Base-by-base conservation (phyloP, 1,140 invertebrate species). In the Drosophila insularis region DNA sequence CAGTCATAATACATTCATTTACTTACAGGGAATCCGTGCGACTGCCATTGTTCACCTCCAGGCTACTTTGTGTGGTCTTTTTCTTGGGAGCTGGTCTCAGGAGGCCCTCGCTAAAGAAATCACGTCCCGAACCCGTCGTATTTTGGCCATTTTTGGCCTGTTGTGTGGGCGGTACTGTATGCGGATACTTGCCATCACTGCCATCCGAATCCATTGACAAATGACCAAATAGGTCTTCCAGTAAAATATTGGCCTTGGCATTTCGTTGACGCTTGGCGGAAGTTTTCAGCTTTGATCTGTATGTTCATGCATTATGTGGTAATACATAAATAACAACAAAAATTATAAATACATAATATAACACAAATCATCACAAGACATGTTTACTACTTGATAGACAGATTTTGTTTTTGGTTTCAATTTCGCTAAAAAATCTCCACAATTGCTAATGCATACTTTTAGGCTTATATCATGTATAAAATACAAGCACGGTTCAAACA, bases 161-260 rank as follows among this genome's bases (percentile, higher is more conserved):
- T 60, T 81, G 84, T n/a, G 84, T 86, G 5, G 63, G 69, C 13
- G 91, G 91, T 53, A 92, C 90, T n/a, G 90, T 92, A 40, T 90
- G 91, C 14, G 90, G 87, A 74, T 91, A 91, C 60, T 92, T 92
- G 35, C 78, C 74, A 56, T 90, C 90, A 43, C 80, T 81, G 56
- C 17, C 43, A 50, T 91, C 89, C 27, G 91, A 90, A 54, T 90
- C 85, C 78, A 91, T 89, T 5, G 90, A 92, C 19, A 92, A 59
- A n/a, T 91, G 78, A 2, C 91, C 91, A 43, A 92, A 92, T 13
- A 92, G 75, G 67, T 92, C 91, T 63, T 92, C 91, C 10, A 92
- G 68, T 27, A 92, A 63, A 11, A 91, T 80, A 35, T 91, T 92
- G 11, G 87, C 53, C 56, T 91, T 91, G 50, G 84, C 74, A 66